A percentile compares a stretch with the other conserved stretches of the same genome.
Evolutionary conservation across 2,797 vertebrate genomes (phyloP).

Genomic region (Buphagus erythrorhynchus): DNA sequence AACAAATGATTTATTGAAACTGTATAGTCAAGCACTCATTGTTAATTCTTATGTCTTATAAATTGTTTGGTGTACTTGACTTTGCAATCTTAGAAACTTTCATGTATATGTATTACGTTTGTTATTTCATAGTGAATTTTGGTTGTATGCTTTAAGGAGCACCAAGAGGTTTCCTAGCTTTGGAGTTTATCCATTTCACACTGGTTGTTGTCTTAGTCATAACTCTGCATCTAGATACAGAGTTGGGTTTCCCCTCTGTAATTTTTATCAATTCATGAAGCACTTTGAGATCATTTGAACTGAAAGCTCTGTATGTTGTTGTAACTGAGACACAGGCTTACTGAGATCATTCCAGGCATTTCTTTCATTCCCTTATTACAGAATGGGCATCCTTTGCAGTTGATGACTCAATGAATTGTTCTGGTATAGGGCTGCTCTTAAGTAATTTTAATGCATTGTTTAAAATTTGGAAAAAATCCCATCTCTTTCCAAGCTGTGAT

Average conservation of each 20-base stretch:
- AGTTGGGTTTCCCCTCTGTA: background rate
- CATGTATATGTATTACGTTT: background rate
- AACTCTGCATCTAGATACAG: background rate
- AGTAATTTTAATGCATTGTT: background rate
- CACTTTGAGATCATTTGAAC: background rate
- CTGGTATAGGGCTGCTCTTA: background rate
- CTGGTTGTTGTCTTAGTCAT: background rate
- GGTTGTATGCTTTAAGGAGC: background rate
- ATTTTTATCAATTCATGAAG: background rate
- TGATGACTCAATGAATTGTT: background rate
- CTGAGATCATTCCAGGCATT: constrained; percentile 15
- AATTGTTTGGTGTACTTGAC: background rate
- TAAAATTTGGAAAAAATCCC: background rate
- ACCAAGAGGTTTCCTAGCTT: background rate
- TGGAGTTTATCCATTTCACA: background rate
- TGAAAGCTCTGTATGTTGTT: background rate
- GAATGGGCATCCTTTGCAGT: background rate
- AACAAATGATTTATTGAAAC: background rate
- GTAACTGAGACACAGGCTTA: background rate
- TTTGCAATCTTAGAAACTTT: background rate
- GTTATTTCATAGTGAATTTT: background rate
- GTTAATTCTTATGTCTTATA: background rate
- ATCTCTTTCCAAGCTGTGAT: background rate
- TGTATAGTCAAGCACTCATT: background rate
- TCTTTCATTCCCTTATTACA: background rate